phyloP scores from a whole-genome alignment of 2,113 vertebrate species.

The Charina bottae region DNA sequence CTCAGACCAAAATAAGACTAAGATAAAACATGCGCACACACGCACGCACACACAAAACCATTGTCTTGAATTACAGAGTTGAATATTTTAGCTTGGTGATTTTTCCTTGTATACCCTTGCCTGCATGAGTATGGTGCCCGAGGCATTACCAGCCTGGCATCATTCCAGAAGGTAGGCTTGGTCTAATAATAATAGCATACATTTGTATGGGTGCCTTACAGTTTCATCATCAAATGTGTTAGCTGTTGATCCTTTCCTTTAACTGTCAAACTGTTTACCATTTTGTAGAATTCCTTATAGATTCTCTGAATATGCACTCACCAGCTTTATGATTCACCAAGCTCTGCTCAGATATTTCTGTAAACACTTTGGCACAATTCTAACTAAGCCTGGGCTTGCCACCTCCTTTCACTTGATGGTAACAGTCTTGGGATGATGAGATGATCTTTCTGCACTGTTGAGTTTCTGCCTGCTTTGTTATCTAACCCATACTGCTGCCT shows the following conservation, averaged over 20 bases:
- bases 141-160: neutral
- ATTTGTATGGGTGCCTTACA: conserved; percentile 4
- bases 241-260: neutral
- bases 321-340: neutral
- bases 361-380: neutral
- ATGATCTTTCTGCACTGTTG: neutral
- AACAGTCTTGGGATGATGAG: neutral
- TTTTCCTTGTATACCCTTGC: neutral
- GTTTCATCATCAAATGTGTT: neutral
- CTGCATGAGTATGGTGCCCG: neutral
- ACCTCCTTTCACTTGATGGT: neutral
- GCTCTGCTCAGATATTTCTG: neutral
- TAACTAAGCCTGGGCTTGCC: neutral
- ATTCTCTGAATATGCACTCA: neutral
- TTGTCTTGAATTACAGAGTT: neutral
- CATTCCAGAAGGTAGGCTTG: neutral
- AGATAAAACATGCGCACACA: neutral
- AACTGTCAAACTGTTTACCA: neutral
- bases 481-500: conserved; percentile 5
- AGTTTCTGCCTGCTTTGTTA: conserved; percentile 34
- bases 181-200: neutral
- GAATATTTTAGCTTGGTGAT: neutral
- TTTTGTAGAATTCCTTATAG: neutral
- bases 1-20: neutral
- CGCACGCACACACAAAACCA: neutral